Percentiles rank a stretch among this genome's conserved stretches.
Conservation (phyloP, 2,888 invertebrate genomes). For the Allolobophora icterica region DNA sequence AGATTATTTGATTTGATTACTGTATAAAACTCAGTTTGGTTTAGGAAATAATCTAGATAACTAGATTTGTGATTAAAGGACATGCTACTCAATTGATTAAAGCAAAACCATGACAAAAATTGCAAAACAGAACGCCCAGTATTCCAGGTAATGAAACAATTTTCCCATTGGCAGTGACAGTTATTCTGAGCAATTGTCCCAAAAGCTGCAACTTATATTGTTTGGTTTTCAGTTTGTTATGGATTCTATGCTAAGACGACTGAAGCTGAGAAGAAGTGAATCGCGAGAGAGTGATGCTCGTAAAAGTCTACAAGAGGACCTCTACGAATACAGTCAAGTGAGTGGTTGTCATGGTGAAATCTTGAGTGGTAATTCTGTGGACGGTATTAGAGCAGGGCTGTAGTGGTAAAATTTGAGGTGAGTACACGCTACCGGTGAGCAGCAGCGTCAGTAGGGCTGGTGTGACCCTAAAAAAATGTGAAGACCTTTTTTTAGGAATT, state of each 20-base stretch:
- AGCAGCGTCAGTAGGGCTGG: too few species aligned
- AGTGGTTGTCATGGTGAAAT: background rate
- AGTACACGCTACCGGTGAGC: too few species aligned
- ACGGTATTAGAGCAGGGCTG: background rate
- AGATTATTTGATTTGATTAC: background rate
- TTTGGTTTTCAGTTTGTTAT: conserved; percentile 21
- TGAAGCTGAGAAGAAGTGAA: conserved; percentile 58
- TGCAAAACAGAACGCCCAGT: background rate
- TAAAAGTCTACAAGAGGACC: conserved; percentile 88
- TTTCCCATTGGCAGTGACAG: background rate
- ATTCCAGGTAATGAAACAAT: background rate
- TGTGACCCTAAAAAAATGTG: too few species aligned
- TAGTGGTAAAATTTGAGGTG: too few species aligned
- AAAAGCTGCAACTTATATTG: background rate
- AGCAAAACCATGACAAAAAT: background rate
- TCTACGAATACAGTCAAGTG: conserved; percentile 77
- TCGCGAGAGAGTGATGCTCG: conserved; percentile 84
- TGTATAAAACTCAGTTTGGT: background rate
- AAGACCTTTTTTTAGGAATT: too few species aligned
- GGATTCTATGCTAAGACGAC: conserved; percentile 45
- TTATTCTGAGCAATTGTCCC: background rate
- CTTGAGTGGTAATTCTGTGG: background rate
- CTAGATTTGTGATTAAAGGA: background rate
- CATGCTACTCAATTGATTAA: background rate
- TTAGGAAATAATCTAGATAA: background rate